Percentiles rank a stretch among this genome's conserved stretches.
Conservation (phyloP, 2,113 vertebrate species). For the Aptenodytes patagonicus region DNA sequence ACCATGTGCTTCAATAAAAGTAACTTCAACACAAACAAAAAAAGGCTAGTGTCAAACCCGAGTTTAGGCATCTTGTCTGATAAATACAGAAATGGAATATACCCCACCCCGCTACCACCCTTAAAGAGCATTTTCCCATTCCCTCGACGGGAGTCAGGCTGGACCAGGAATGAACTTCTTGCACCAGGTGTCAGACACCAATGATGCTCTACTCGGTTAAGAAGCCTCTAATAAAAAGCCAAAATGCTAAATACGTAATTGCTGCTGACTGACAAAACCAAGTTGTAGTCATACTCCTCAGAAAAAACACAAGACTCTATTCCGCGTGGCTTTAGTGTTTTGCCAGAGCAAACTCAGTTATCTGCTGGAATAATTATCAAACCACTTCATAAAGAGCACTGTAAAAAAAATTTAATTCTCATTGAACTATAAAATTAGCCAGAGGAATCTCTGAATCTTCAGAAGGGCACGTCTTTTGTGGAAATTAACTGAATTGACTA, state of each 20-base stretch:
- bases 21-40: background rate
- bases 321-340: background rate
- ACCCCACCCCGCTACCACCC: accelerated
- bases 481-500: background rate
- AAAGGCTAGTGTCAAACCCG: background rate
- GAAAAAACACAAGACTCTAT: background rate
- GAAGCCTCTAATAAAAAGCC: background rate
- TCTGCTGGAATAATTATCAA: background rate
- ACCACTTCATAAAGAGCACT: background rate
- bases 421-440: background rate
- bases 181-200: background rate
- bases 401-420: background rate
- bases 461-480: background rate
- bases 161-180: background rate
- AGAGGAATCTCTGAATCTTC: background rate
- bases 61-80: background rate
- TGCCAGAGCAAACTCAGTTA: background rate
- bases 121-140: background rate
- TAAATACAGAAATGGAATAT: background rate
- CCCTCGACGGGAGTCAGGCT: background rate
- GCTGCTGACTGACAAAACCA: background rate
- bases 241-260: background rate
- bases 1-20: background rate
- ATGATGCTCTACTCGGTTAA: background rate
- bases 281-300: background rate